These are phyloP conservation scores for Drosophila sproati DNA, from an alignment of 1,140 invertebrate species.

Conservation along the genomic window DNA sequence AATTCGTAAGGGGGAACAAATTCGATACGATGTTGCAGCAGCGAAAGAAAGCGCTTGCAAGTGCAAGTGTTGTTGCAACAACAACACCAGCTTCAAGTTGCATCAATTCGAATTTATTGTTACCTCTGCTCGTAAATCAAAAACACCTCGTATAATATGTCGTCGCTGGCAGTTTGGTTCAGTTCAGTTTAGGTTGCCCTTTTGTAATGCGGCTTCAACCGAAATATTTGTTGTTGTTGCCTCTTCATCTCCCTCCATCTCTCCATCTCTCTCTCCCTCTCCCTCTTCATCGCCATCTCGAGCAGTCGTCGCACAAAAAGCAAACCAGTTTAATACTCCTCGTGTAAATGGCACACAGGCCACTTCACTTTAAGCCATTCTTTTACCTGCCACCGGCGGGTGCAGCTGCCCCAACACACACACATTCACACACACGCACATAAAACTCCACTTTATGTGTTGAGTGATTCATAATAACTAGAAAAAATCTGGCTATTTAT, in stretches of 20 bases:
- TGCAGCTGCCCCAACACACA: constrained; percentile 34
- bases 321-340: constrained; percentile 43
- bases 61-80: constrained; percentile 60
- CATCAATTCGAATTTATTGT: neutral
- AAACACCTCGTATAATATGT: constrained; percentile 55
- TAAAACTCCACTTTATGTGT: neutral
- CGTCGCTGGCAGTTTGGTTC: constrained; percentile 32
- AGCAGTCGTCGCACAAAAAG: constrained; percentile 35
- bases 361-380: constrained; percentile 43
- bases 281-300: constrained; percentile 57
- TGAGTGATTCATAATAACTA: constrained; percentile 35
- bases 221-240: constrained; percentile 29
- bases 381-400: constrained; percentile 35
- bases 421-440: constrained; percentile 9
- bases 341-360: constrained; percentile 50
- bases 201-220: constrained; percentile 73
- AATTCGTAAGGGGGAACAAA: constrained; percentile 33
- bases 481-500: constrained; percentile 3
- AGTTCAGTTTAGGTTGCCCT: constrained; percentile 36
- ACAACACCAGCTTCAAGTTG: constrained; percentile 28
- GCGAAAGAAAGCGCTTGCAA: constrained; percentile 60
- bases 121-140: constrained; percentile 59
- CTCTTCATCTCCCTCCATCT: constrained; percentile 24
- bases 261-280: constrained; percentile 14
- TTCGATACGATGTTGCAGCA: constrained; percentile 24